phyloP scores from a whole-genome alignment of 1,140 invertebrate species.

The Drosophila nikananu region DNA sequence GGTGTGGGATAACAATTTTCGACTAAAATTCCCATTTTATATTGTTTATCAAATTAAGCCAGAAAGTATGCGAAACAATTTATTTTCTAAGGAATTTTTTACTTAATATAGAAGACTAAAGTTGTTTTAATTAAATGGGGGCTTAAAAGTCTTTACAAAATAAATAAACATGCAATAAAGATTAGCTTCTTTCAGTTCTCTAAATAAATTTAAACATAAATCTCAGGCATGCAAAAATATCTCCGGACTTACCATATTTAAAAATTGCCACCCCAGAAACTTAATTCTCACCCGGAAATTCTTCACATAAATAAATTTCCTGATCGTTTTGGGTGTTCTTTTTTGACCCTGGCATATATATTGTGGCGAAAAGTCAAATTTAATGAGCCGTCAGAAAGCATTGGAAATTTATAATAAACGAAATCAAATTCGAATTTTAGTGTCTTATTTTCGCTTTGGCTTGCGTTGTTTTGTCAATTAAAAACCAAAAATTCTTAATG shows the following conservation, averaged over 20 bases:
- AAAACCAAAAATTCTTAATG: conserved; percentile 79
- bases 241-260: not conserved
- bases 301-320: not conserved
- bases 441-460: conserved; percentile 23
- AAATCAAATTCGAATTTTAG: conserved; percentile 37
- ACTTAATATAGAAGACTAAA: too few relatives aligned
- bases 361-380: conserved; percentile 38
- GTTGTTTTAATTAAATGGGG: not conserved
- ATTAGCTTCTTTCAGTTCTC: not conserved
- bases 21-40: not conserved
- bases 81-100: not conserved
- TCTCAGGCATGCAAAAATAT: too few relatives aligned
- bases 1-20: not conserved
- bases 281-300: not conserved
- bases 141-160: not conserved
- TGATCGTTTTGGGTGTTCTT: not conserved
- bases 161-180: too few relatives aligned
- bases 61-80: conserved; percentile 10
- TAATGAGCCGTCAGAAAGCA: conserved; percentile 35
- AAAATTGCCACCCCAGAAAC: not conserved
- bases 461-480: conserved; percentile 67
- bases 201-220: not conserved
- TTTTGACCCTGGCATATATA: conserved; percentile 26
- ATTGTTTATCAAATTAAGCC: not conserved
- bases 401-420: conserved; percentile 42